A percentile compares a stretch with the other conserved stretches of the same genome.
These are phyloP conservation scores for Linyphia triangularis DNA, from an alignment of 2,888 invertebrate genomes.

Conservation along the genomic window DNA sequence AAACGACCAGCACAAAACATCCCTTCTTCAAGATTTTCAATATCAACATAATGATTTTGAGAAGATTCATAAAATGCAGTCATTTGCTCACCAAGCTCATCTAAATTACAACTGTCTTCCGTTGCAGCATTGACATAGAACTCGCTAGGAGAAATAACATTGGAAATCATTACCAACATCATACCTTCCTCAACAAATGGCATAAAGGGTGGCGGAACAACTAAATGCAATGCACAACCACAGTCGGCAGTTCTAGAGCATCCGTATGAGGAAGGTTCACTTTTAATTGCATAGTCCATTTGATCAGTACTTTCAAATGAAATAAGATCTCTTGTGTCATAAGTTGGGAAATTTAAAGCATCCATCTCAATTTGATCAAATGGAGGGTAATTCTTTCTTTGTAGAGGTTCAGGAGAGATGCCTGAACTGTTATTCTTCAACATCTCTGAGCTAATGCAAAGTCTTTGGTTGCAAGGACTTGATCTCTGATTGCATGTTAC, in stretches of 20 bases:
- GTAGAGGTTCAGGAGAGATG: not conserved
- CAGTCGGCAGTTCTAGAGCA: slow-evolving; percentile 13
- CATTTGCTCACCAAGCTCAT: slow-evolving; percentile 68
- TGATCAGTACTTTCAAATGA: not conserved
- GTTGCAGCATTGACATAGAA: slow-evolving; percentile 70
- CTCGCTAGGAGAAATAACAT: slow-evolving; percentile 46
- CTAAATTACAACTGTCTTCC: slow-evolving; percentile 36
- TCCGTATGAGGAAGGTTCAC: not conserved
- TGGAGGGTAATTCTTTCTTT: not conserved
- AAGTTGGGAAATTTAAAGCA: not conserved
- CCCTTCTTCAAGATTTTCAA: slow-evolving; percentile 29
- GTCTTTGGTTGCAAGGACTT: not conserved
- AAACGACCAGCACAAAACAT: slow-evolving; percentile 60
- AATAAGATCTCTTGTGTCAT: not conserved
- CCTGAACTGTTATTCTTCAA: not conserved
- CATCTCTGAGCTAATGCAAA: slow-evolving; percentile 8
- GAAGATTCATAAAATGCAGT: slow-evolving; percentile 6
- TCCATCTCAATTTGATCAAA: not conserved
- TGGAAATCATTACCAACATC: slow-evolving; percentile 59
- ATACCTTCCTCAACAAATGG: slow-evolving; percentile 43
- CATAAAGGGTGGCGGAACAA: slow-evolving; percentile 37
- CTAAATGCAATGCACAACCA: slow-evolving; percentile 22
- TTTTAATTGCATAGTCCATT: not conserved
- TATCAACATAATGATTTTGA: not conserved
- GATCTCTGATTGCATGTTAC: slow-evolving; percentile 40